Percentiles rank a stretch among this genome's conserved stretches.
phyloP scores from a whole-genome alignment of 2,888 invertebrate genomes.

The Camponotus fellah region DNA sequence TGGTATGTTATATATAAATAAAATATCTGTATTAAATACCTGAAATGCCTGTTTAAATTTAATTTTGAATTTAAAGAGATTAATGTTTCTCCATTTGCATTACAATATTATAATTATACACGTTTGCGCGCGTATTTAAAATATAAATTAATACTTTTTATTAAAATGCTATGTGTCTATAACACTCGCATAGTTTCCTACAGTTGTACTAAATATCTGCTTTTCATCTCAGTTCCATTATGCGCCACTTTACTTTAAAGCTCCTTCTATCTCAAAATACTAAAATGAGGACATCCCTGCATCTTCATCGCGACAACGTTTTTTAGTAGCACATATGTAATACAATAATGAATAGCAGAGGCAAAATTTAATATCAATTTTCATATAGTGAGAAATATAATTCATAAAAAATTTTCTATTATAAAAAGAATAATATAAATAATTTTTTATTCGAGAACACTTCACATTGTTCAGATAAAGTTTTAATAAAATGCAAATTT shows the following conservation, averaged over 20 bases:
- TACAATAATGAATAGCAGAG: conserved; percentile 60
- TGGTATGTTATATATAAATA: not conserved
- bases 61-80: not conserved
- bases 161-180: not conserved
- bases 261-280: conserved; percentile 63
- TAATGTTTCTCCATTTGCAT: not conserved
- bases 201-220: conserved; percentile 18
- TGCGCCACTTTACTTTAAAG: conserved; percentile 26
- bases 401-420: conserved; percentile 13
- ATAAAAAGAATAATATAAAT: not conserved
- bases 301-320: conserved; percentile 55
- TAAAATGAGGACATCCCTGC: conserved; percentile 49
- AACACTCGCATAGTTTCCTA: not conserved
- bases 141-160: conserved; percentile 17
- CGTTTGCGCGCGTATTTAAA: not conserved
- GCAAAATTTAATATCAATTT: conserved; percentile 66
- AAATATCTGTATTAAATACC: not conserved
- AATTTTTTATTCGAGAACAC: not conserved
- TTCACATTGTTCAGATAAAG: not conserved
- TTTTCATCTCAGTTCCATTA: conserved; percentile 45
- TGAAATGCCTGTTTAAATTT: not conserved
- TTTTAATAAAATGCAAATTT: conserved; percentile 8
- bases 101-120: not conserved
- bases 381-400: conserved; percentile 30
- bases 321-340: conserved; percentile 51